Conservation (phyloP, 2,113 vertebrate species). For the Chaetura pelagica region DNA sequence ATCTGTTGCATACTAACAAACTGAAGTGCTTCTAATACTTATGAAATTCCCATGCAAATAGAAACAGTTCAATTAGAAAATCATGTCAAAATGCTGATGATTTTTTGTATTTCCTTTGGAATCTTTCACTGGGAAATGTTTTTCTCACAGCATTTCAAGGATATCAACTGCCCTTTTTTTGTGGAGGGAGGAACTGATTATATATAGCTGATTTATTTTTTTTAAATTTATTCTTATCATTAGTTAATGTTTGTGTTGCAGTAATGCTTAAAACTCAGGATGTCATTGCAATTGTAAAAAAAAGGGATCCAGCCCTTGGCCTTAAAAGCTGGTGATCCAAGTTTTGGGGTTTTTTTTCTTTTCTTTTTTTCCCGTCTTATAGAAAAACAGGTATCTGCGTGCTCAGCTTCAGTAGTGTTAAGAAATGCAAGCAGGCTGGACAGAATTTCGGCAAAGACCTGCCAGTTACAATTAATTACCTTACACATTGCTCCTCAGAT, state of each 20-base stretch:
- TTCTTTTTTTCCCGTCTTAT: background rate
- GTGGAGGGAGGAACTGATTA: background rate
- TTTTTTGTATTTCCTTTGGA: constrained; percentile 22
- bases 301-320: background rate
- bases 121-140: background rate
- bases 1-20: background rate
- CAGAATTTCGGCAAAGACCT: background rate
- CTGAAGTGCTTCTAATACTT: background rate
- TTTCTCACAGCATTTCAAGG: background rate
- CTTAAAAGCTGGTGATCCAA: background rate
- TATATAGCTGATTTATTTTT: background rate
- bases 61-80: background rate
- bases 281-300: background rate
- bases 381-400: background rate
- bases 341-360: background rate
- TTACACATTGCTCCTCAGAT: background rate
- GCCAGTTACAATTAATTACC: background rate
- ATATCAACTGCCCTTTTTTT: background rate
- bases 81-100: background rate
- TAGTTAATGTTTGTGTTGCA: background rate
- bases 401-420: background rate
- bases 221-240: background rate
- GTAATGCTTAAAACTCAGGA: background rate
- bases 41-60: background rate
- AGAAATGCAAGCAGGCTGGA: background rate